A percentile compares a stretch with the other conserved stretches of the same genome.
Conservation (phyloP, 2,113 vertebrate species). For the Nestor notabilis region DNA sequence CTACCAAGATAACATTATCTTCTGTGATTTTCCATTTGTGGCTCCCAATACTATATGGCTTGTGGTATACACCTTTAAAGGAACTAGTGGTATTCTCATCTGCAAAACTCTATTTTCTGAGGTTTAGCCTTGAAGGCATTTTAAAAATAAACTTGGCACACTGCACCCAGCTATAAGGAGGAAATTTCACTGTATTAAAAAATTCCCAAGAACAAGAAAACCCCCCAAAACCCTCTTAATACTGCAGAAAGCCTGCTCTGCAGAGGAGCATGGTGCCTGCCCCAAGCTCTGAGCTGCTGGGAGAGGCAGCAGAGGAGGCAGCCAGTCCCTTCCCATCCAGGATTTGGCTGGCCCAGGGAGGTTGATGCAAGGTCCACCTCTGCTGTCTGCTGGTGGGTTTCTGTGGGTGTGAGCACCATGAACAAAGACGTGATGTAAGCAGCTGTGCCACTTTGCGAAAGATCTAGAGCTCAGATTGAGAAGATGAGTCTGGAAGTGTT, state of each 20-base stretch:
- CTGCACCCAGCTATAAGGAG: neutral
- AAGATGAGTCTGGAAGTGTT: neutral
- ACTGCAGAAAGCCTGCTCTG: neutral
- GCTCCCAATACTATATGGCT: neutral
- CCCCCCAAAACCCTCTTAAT: neutral
- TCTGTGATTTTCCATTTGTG: neutral
- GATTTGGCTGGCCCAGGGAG: neutral
- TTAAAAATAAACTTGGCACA: neutral
- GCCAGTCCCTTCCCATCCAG: neutral
- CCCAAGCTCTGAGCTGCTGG: neutral
- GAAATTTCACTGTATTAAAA: neutral
- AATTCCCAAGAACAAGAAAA: neutral
- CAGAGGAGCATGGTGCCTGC: neutral
- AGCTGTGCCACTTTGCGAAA: neutral
- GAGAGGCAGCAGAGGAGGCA: neutral
- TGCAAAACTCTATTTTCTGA: neutral
- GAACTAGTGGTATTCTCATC: neutral
- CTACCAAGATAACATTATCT: neutral
- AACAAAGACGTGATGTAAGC: neutral
- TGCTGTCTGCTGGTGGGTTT: neutral
- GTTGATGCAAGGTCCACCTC: neutral
- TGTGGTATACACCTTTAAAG: neutral
- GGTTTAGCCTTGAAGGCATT: constrained; percentile 11
- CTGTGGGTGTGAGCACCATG: neutral
- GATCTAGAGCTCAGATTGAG: neutral